These are phyloP conservation scores for Parascotia fuliginaria DNA, from an alignment of 2,888 invertebrate genomes.

Conservation along the genomic window DNA sequence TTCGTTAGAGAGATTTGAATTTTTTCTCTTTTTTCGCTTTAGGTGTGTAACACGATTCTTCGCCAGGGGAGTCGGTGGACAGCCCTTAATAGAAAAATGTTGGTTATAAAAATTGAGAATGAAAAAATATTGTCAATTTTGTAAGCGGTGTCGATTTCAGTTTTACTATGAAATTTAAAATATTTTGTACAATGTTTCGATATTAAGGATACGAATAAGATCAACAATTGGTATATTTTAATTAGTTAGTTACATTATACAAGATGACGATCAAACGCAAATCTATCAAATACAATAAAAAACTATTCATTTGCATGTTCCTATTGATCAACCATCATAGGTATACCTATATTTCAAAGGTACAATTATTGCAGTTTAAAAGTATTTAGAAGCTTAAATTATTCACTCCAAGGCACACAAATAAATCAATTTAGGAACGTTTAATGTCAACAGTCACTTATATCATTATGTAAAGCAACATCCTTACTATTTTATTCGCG, in stretches of 20 bases:
- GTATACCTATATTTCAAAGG: too few relatives aligned
- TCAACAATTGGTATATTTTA: too few relatives aligned
- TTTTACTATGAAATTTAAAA: slow-evolving; percentile 31
- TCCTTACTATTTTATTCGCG: background rate
- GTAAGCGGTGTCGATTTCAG: slow-evolving; percentile 53
- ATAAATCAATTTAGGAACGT: too few relatives aligned
- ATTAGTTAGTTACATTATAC: too few relatives aligned
- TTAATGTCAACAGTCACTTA: background rate
- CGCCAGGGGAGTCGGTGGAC: slow-evolving; percentile 70
- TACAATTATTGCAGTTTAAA: too few relatives aligned
- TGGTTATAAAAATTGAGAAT: slow-evolving; percentile 67
- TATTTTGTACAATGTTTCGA: background rate
- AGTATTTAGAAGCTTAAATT: too few relatives aligned
- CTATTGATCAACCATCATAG: too few relatives aligned
- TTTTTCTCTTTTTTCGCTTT: slow-evolving; percentile 68
- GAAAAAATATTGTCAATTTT: slow-evolving; percentile 73
- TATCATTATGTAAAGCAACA: background rate
- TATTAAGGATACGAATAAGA: too few relatives aligned
- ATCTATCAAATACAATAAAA: too few relatives aligned
- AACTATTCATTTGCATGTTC: too few relatives aligned
- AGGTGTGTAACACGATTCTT: slow-evolving; percentile 75
- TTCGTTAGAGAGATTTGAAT: slow-evolving; percentile 83
- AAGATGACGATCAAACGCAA: too few relatives aligned
- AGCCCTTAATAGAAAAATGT: slow-evolving; percentile 80
- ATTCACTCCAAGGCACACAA: too few relatives aligned